Conservation (phyloP, 1,140 invertebrate genomes). For the Hyles euphorbiae region DNA sequence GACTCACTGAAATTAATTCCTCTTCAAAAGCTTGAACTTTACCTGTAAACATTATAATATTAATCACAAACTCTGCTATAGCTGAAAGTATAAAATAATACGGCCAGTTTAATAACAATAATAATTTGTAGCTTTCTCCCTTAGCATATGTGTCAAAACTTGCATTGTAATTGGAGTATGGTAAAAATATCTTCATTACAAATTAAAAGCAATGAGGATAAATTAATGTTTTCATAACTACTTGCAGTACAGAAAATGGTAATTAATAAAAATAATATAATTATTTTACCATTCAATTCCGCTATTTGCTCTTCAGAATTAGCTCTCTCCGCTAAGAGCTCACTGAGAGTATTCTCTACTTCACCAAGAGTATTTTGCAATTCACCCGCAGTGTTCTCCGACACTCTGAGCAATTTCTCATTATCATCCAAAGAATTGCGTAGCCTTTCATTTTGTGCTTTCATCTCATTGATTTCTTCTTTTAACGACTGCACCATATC, state of each 20-base stretch:
- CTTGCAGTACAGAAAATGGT: no score
- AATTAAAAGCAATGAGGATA: no score
- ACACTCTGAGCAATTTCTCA: constrained; percentile 64
- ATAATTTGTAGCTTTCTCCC: no score
- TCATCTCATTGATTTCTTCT: constrained; percentile 75
- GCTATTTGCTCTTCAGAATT: constrained; percentile 62
- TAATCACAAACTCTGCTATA: no score
- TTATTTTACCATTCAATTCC: constrained; percentile 54
- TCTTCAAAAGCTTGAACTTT: constrained; percentile 67
- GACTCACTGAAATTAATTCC: constrained; percentile 59
- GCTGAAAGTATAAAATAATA: no score
- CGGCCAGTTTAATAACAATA: no score
- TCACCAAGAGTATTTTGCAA: constrained; percentile 63
- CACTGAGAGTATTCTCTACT: constrained; percentile 68
- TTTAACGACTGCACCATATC: constrained; percentile 81
- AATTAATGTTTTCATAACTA: no score
- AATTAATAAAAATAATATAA: constrained; percentile 5
- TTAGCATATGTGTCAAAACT: no score
- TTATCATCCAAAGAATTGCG: constrained; percentile 64
- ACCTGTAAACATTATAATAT: constrained; percentile 27
- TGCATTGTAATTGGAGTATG: no score
- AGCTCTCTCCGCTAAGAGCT: constrained; percentile 59
- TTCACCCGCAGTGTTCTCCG: constrained; percentile 65
- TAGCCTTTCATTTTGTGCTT: constrained; percentile 62
- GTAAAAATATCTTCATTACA: no score